Conservation (phyloP, 2,797 vertebrate genomes). For the Taeniopygia guttata region DNA sequence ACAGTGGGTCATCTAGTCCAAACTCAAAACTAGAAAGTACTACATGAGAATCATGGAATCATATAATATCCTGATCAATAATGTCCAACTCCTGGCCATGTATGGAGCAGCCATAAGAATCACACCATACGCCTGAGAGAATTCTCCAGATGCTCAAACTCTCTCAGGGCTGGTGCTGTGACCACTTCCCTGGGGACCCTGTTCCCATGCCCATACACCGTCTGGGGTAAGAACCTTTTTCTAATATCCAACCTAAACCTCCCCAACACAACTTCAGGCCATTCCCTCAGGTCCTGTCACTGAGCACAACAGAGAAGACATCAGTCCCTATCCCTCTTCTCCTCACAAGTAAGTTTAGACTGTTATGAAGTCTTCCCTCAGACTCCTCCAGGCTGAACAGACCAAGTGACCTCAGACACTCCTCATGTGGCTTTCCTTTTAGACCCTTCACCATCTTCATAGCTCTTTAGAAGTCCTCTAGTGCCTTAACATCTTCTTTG, state of each 20-base stretch:
- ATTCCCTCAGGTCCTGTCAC: neutral
- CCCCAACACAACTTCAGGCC: neutral
- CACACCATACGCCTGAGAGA: neutral
- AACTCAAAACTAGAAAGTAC: neutral
- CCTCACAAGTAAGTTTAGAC: neutral
- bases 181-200: neutral
- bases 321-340: neutral
- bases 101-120: neutral
- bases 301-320: neutral
- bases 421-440: neutral
- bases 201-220: fast-evolving
- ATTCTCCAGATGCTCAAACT: neutral
- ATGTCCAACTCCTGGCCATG: fast-evolving
- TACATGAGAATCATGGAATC: neutral
- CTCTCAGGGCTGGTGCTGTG: neutral
- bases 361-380: neutral
- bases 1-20: neutral
- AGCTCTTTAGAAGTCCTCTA: neutral
- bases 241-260: neutral
- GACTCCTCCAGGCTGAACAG: neutral
- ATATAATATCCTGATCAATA: neutral
- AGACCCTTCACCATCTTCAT: neutral
- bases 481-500: neutral
- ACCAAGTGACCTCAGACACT: neutral
- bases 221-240: fast-evolving